These are phyloP conservation scores for Pteruthius melanotis DNA, from an alignment of 2,113 vertebrate species.

Conservation along the genomic window DNA sequence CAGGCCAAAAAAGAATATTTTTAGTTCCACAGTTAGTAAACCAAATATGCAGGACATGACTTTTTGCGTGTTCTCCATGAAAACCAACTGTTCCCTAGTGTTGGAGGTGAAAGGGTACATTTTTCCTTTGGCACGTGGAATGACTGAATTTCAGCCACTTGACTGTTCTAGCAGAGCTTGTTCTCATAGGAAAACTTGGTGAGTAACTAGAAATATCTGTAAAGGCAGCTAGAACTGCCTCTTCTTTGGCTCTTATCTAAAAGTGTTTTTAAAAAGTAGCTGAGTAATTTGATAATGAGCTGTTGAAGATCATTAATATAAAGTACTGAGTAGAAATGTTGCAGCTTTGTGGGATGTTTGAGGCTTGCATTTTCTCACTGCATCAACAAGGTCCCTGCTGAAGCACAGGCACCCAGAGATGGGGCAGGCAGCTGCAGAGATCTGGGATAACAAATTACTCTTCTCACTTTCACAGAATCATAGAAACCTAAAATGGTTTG, in stretches of 20 bases:
- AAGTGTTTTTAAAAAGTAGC: neutral
- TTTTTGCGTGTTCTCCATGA: neutral
- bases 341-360: neutral
- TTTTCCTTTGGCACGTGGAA: neutral
- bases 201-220: neutral
- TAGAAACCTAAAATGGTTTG: neutral
- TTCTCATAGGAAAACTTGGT: neutral
- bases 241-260: neutral
- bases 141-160: neutral
- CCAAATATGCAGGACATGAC: slow-evolving; percentile 4
- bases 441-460: neutral
- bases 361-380: neutral
- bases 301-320: neutral
- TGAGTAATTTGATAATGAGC: neutral
- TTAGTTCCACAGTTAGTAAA: slow-evolving; percentile 28
- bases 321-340: neutral
- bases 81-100: neutral
- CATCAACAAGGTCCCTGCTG: neutral
- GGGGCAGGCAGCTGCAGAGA: neutral
- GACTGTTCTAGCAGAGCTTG: neutral
- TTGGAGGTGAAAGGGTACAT: slow-evolving; percentile 12
- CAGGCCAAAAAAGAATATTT: slow-evolving; percentile 12
- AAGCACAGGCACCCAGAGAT: neutral
- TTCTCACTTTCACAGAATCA: neutral
- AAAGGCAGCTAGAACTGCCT: neutral